Base-by-base conservation (phyloP, 2,888 invertebrate genomes). In the Drosophila prostipennis region DNA sequence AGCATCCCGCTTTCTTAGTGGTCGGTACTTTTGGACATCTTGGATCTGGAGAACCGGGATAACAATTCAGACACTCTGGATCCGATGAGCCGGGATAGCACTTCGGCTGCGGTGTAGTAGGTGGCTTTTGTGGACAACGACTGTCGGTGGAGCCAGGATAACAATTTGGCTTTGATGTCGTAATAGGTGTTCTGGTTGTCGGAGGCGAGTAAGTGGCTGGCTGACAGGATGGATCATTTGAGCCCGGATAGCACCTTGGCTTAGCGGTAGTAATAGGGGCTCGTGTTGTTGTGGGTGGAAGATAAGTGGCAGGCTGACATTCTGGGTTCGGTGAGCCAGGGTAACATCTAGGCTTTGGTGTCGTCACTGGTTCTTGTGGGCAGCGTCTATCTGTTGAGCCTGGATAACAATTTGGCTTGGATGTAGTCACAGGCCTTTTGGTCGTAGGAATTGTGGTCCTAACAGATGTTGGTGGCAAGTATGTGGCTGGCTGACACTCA, bases 71-170 rank as follows among this genome's bases (percentile, higher is more conserved):
- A 13, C 64, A 60, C 13, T 59, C 53, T 0, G 53, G 53, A 29
- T 42, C 91, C 2, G 43, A 72, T 0, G 90, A 89, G 8, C 91
- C 92, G 11, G 91, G 91, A 54, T 83, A 91, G 52, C 91, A 92
- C 45, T 29, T 48, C 3, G 46, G 56, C 26, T 74, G 61, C 14
- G 52, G 46, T 32, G 63, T 64, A 10, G 40, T 54, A 2, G 48
- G 42, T 29, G 61, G 52, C 10, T 36, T 13, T 13, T 57, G 55
- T 2, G 49, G 46, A 29, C 68, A 75, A 2, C 40, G 23, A 6
- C 48, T 16, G 10, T 92, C 91, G 0, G 72, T 87, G 6, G 89
- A 89, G 2, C 92, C 92, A 2, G 77, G 68, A 55, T 49, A 74
- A 16, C 77, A 78, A 1, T 26, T 56, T 0, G 61, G 67, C 1